Conservation (phyloP, 2,113 vertebrate species). For the Calidris pygmaea region DNA sequence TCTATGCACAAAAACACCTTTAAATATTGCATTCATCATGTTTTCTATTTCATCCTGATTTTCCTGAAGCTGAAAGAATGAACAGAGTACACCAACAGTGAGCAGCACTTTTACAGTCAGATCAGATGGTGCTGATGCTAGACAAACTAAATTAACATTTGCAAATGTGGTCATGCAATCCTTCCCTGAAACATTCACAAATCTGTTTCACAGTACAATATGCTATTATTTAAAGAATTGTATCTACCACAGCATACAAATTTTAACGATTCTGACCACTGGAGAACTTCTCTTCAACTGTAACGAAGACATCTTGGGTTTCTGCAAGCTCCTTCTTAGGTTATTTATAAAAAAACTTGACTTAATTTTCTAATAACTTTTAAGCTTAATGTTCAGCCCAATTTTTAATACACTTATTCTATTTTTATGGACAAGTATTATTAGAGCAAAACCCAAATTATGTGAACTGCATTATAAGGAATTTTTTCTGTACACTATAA, state of each 20-base stretch:
- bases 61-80: conserved; percentile 92
- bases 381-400: background rate
- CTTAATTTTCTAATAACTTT: background rate
- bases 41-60: conserved; percentile 99
- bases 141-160: background rate
- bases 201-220: background rate
- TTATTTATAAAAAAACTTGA: background rate
- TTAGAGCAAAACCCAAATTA: background rate
- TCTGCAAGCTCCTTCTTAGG: background rate
- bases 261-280: background rate
- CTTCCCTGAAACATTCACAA: background rate
- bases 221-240: background rate
- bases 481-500: background rate
- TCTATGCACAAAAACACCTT: conserved; percentile 98
- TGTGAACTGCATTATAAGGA: background rate
- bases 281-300: background rate
- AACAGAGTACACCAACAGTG: conserved; percentile 16
- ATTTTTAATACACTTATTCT: background rate
- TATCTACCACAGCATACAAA: background rate
- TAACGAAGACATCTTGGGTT: background rate
- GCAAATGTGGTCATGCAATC: background rate
- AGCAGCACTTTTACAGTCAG: background rate
- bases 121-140: background rate
- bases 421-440: background rate
- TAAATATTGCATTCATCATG: conserved; percentile 99